These are phyloP conservation scores for Urosaurus nigricauda DNA, from an alignment of 2,797 vertebrate genomes.

Conservation along the genomic window DNA sequence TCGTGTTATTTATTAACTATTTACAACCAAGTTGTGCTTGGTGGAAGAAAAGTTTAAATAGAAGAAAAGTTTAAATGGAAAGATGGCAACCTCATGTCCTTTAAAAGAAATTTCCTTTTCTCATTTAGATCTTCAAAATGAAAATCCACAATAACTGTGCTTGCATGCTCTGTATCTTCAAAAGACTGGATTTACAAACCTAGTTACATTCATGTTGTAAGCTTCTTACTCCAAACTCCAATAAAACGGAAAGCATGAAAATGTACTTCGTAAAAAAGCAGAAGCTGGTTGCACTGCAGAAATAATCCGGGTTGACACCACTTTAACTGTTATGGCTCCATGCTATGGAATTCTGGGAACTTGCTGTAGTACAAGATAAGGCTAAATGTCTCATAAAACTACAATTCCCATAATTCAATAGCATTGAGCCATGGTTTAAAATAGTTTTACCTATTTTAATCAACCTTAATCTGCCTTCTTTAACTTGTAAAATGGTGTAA, in stretches of 20 bases:
- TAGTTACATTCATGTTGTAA: not conserved
- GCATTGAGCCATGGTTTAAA: too few relatives aligned
- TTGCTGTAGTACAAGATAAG: too few relatives aligned
- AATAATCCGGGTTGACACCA: too few relatives aligned
- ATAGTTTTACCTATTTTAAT: too few relatives aligned
- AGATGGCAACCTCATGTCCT: not conserved
- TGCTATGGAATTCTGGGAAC: too few relatives aligned
- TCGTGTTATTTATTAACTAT: not conserved
- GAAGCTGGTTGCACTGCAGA: too few relatives aligned
- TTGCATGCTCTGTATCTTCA: not conserved
- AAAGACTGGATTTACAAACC: not conserved
- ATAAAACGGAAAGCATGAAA: not conserved
- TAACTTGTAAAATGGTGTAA: too few relatives aligned
- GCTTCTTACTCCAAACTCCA: not conserved
- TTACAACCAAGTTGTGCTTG: not conserved
- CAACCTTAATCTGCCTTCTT: too few relatives aligned
- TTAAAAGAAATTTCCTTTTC: not conserved
- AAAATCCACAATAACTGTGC: not conserved
- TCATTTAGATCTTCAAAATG: not conserved
- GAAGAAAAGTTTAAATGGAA: not conserved
- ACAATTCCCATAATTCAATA: too few relatives aligned
- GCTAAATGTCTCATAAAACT: too few relatives aligned
- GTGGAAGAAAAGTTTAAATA: not conserved
- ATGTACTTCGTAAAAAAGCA: not conserved
- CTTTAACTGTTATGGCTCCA: too few relatives aligned